Evolutionary conservation across 1,140 invertebrate genomes (phyloP), one percentile per base, ranked within the genome.

Genomic region (Pseudomyrmex pallidus): DNA sequence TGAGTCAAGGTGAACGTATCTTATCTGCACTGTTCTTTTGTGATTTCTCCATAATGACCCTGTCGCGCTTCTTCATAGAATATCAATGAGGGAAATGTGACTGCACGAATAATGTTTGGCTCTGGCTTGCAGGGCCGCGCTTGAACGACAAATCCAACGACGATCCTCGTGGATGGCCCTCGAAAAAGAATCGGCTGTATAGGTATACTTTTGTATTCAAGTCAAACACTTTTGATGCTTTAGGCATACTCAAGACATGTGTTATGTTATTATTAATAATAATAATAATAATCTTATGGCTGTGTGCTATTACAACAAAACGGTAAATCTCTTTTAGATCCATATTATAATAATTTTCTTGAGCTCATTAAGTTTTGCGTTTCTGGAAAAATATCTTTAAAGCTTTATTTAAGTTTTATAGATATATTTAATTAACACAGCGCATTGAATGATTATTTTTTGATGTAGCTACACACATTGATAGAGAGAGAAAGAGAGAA

Each of bases 81-180:
- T 89, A 89, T 87, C 88, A 89, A 89, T 89, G 74, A 88, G 76
- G 84, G 56, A 76, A 74, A 80, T 25, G 63, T 54, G 68, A 20
- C 54, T 54, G 62, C 68, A 73, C 82, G 74, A 76, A 82, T 25
- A 52, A 57, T 73, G 83, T 35, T 35, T 35, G 35, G 35, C 35
- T 66, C 57, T 66, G 76, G 67, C 64, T 74, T 52, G 44, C 15
- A 10, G 17, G 13, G 48, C 9, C 62, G 66, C 76, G 62, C 70
- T 22, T 84, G 70, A 48, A 46, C 67, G 50, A 78, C 57, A 52
- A 78, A 84, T 86, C 35, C 0, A 35, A 35, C 35, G 5, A 35
- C 35, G 35, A 35, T 35, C 7, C 66, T 44, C 59, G 13, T 15
- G 17, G 54, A 72, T 50, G 76, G 50, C 54, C 76, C 54, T 80